phyloP scores from a whole-genome alignment of 2,113 vertebrate genomes.

The Cacatua alba region DNA sequence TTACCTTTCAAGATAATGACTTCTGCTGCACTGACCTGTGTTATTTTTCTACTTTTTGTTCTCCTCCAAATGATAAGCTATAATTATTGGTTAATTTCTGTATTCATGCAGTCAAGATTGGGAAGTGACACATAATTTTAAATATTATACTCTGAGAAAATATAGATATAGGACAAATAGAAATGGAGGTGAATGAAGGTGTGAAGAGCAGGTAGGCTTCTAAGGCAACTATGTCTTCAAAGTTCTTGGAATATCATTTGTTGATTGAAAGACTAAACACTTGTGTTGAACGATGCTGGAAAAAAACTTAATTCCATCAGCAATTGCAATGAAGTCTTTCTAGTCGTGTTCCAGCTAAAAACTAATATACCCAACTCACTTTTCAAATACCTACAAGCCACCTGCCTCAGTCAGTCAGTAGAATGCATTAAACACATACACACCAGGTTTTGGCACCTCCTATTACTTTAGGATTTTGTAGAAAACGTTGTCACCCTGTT shows the following conservation, averaged over 20 bases:
- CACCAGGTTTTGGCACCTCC: neutral
- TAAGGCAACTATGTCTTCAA: neutral
- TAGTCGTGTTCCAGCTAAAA: neutral
- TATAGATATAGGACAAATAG: neutral
- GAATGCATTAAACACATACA: neutral
- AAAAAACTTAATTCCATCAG: neutral
- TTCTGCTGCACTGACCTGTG: neutral
- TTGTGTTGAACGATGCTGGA: neutral
- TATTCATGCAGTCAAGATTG: accelerated
- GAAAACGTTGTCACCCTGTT: neutral
- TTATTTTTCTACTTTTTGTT: neutral
- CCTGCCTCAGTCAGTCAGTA: neutral
- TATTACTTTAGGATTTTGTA: neutral
- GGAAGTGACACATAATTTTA: neutral
- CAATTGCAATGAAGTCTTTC: neutral
- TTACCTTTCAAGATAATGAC: neutral
- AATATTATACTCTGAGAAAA: neutral
- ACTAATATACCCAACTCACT: neutral
- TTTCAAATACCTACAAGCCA: neutral
- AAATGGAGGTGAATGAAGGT: neutral
- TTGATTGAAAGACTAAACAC: neutral
- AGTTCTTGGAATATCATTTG: neutral
- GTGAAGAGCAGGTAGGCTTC: neutral
- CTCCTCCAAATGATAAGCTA: neutral
- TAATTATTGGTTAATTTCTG: neutral